phyloP scores from a whole-genome alignment of 2,888 invertebrate species.

The Merodon equestris region DNA sequence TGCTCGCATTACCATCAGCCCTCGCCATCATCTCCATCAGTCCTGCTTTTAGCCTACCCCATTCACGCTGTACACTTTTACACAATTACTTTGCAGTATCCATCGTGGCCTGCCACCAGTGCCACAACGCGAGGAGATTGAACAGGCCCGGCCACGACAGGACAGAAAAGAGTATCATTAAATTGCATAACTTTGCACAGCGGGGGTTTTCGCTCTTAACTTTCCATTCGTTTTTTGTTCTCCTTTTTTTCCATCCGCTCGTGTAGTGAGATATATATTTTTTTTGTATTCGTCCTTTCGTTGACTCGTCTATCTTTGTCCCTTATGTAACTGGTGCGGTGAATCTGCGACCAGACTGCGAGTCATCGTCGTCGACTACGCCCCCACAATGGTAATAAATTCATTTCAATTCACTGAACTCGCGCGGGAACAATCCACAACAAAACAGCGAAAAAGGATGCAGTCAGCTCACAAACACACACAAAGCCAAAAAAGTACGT shows the following conservation, averaged over 20 bases:
- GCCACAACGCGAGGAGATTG: constrained; percentile 25
- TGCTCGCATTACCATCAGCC: constrained; percentile 37
- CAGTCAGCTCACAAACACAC: neutral
- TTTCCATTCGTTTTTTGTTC: too few relatives aligned
- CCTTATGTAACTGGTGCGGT: constrained; percentile 14
- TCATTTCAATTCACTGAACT: constrained; percentile 60
- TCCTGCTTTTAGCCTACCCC: too few relatives aligned
- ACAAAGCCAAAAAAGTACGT: neutral
- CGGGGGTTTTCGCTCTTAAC: neutral
- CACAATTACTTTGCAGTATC: constrained; percentile 57
- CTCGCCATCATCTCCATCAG: too few relatives aligned
- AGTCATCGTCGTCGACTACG: constrained; percentile 39
- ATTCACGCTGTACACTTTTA: constrained; percentile 33
- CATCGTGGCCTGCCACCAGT: constrained; percentile 34
- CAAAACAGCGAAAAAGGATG: constrained; percentile 5
- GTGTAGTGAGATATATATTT: too few relatives aligned
- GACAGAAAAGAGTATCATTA: constrained; percentile 56
- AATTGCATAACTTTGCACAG: constrained; percentile 64
- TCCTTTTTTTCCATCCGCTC: too few relatives aligned
- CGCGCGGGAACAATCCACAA: constrained; percentile 17
- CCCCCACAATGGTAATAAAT: constrained; percentile 55
- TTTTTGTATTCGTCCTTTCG: too few relatives aligned
- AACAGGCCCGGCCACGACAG: too few relatives aligned
- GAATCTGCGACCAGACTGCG: constrained; percentile 34
- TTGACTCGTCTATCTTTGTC: too few relatives aligned